Percentiles rank a stretch among this genome's conserved stretches.
phyloP scores from a whole-genome alignment of 2,888 invertebrate genomes.

The Yponomeuta malinellus region DNA sequence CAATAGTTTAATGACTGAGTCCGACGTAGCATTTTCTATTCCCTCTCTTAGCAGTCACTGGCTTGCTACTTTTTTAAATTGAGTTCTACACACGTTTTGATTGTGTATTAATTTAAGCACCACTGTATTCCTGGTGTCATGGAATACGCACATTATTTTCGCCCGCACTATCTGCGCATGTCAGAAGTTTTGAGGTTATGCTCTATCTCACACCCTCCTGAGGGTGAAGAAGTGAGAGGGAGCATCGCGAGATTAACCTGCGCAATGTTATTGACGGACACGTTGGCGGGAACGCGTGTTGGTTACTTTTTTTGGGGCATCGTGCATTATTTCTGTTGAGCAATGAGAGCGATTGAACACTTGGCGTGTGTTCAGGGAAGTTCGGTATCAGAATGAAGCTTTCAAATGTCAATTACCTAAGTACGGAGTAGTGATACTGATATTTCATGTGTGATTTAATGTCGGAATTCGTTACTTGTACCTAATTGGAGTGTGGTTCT shows the following conservation, averaged over 20 bases:
- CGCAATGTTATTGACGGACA: conserved; percentile 69
- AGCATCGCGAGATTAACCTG: conserved; percentile 44
- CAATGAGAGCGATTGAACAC: neutral
- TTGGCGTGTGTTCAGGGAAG: neutral
- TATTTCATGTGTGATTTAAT: neutral
- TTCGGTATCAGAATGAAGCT: neutral
- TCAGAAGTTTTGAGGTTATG: conserved; percentile 52
- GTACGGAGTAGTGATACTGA: neutral
- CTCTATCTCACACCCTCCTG: conserved; percentile 36
- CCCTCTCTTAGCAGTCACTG: neutral
- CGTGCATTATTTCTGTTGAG: conserved; percentile 4
- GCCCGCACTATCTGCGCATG: conserved; percentile 44
- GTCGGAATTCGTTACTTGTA: no score
- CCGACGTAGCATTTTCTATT: conserved; percentile 2
- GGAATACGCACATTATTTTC: conserved; percentile 17
- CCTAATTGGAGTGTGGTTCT: neutral
- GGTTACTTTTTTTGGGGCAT: conserved; percentile 6
- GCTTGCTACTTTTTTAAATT: neutral
- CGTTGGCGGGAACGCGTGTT: conserved; percentile 66
- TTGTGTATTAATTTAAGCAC: conserved; percentile 12
- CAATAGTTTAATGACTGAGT: conserved; percentile 19
- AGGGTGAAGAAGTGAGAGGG: conserved; percentile 36
- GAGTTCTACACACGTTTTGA: neutral
- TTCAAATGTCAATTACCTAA: conserved; percentile 1
- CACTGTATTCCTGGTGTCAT: conserved; percentile 14